Evolutionary conservation across 2,888 invertebrate genomes (phyloP), one percentile per base, ranked within the genome.

Genomic region (Drosophila greeni): DNA sequence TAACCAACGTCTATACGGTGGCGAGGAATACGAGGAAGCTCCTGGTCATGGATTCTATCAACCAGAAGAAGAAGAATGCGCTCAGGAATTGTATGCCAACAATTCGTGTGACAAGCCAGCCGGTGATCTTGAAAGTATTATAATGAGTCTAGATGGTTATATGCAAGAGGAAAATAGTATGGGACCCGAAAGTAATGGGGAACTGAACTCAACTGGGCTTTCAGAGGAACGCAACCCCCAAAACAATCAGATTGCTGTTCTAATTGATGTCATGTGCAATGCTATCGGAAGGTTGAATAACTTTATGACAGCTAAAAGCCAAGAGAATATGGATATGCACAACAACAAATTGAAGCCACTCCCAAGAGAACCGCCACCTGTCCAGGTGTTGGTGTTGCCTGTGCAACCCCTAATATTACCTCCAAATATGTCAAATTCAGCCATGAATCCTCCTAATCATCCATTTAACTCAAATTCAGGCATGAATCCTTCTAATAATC

Each of bases 251-350:
- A 33, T 75, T 2, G 39, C 49, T 9, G n/a, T 12, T 0, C 54
- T 78, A 0, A 61, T 70, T 7, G 31, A 70, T 40, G 37, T 81
- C 8, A 18, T 77, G 52, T 49, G 26, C 5, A 66, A 75, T 37
- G 68, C 79, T 6, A 51, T 83, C 16, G 2, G 8, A 0, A 66
- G 67, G 33, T 42, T 78, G 16, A 76, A 81, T 42, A 43, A 14
- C 7, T 77, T 42, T 6, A 18, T 81, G 12, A 37, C 37, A 0
- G 16, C 18, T 14, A 72, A 51, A 2, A 56, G 62, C 11, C 48
- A 49, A n/a, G 57, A 36, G 14, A 20, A 12, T 0, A 26, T 1
- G n/a, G 12, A 29, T 14, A 26, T 1, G n/a, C 9, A 29, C 11
- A 12, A 14, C 0, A 7, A 57, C 12, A 4, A 9, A 5, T 5